Conservation (phyloP, 2,113 vertebrate genomes). For the Crocuta crocuta region DNA sequence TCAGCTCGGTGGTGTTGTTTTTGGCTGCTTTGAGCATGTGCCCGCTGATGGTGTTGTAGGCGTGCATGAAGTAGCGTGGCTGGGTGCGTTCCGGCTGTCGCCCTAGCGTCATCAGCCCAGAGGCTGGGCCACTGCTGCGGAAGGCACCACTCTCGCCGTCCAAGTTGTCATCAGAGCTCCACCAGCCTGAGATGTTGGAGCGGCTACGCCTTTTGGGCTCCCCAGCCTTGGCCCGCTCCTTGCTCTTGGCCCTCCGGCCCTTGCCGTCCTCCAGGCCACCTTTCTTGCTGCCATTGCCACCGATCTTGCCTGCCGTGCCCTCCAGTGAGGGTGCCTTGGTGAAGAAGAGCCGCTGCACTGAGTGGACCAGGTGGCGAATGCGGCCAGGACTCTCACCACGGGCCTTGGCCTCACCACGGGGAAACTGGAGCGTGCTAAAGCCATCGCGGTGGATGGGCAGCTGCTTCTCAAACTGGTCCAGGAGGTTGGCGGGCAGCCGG, state of each 20-base stretch:
- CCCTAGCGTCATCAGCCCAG: conserved; percentile 94
- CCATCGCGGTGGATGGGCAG: conserved; percentile 95
- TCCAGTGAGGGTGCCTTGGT: conserved; percentile 94
- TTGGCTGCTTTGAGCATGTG: conserved; percentile 96
- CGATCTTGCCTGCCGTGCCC: conserved; percentile 92
- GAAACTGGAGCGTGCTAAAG: conserved; percentile 98
- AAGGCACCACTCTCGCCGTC: conserved; percentile 91
- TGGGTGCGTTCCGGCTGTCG: conserved; percentile 90
- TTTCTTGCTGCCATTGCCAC: conserved; percentile 92
- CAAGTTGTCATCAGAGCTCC: conserved; percentile 98
- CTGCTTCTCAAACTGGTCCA: conserved; percentile 99
- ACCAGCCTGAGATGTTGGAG: conserved; percentile 98
- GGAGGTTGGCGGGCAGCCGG: conserved; percentile 93
- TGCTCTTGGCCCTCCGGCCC: conserved; percentile 96
- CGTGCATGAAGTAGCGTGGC: conserved; percentile 94
- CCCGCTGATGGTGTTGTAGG: conserved; percentile 97
- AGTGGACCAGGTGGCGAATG: conserved; percentile 98
- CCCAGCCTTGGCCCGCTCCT: conserved; percentile 94
- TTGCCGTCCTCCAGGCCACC: conserved; percentile 89
- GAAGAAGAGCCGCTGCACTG: conserved; percentile 95
- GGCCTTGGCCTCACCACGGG: conserved; percentile 93
- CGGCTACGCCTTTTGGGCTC: conserved; percentile 95
- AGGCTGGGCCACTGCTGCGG: conserved; percentile 93
- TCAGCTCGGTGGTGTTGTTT: conserved; percentile 92
- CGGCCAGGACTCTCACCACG: conserved; percentile 97